Evolutionary conservation across 2,888 invertebrate species (phyloP).

Genomic region (Drosophila nigricruria): DNA sequence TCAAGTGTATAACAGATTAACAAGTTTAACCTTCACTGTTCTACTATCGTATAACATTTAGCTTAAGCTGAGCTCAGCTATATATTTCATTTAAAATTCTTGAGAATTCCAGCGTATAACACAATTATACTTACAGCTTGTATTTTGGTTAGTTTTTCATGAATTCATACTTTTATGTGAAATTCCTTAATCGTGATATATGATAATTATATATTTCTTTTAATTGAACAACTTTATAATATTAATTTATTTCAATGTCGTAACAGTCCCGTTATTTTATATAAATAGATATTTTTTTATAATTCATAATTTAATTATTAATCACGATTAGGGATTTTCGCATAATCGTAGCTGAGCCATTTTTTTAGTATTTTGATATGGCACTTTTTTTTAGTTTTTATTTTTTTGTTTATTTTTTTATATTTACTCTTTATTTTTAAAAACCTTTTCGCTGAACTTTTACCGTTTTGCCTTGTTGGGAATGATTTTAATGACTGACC

Average conservation of each 20-base stretch:
- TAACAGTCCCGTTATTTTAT: constrained; percentile 16
- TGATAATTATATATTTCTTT: background rate
- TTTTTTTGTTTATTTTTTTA: background rate
- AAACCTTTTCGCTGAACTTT: constrained; percentile 13
- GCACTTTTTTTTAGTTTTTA: background rate
- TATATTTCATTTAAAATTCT: background rate
- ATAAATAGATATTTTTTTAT: background rate
- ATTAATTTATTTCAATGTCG: background rate
- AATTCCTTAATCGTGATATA: constrained; percentile 41
- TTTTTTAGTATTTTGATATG: background rate
- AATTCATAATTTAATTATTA: constrained; percentile 10
- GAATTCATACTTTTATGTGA: constrained; percentile 20
- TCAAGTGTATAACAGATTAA: background rate
- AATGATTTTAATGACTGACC: constrained; percentile 28
- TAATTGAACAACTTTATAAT: background rate
- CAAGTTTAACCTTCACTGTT: background rate
- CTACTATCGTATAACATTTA: background rate
- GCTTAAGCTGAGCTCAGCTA: background rate
- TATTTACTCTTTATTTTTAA: background rate
- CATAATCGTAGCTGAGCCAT: constrained; percentile 26
- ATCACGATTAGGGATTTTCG: constrained; percentile 44
- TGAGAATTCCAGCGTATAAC: background rate
- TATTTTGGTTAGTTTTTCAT: background rate
- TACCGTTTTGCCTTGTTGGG: constrained; percentile 33
- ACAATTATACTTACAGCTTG: constrained; percentile 36